These are phyloP conservation scores for Centrocercus urophasianus DNA, from an alignment of 2,113 vertebrate genomes.

Conservation along the genomic window DNA sequence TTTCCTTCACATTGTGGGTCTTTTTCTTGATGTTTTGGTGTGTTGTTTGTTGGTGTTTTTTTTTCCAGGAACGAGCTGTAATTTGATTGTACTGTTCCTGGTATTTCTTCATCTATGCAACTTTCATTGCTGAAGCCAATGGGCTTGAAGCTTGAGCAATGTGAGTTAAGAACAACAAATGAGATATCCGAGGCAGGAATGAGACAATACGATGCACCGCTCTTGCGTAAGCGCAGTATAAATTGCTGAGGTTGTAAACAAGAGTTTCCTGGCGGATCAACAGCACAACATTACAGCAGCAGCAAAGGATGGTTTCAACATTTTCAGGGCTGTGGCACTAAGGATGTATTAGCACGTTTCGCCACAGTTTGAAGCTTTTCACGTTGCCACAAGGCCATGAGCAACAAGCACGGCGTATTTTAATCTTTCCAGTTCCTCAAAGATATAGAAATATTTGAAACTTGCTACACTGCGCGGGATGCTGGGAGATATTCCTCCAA, in stretches of 20 bases:
- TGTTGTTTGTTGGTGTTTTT: accelerated
- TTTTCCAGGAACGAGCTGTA: not conserved
- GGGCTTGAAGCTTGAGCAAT: constrained; percentile 24
- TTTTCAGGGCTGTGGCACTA: not conserved
- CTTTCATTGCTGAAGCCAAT: not conserved
- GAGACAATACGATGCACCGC: not conserved
- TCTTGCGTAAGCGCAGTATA: constrained; percentile 23
- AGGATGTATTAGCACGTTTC: not conserved
- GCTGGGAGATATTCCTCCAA: not conserved
- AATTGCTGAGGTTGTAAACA: constrained; percentile 21
- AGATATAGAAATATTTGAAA: not conserved
- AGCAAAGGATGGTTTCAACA: not conserved
- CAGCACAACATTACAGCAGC: not conserved
- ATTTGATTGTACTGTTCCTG: not conserved
- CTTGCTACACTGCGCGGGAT: not conserved
- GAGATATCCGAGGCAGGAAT: constrained; percentile 3
- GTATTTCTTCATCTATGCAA: constrained; percentile 13
- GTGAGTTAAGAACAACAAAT: not conserved
- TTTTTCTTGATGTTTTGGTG: too few relatives aligned
- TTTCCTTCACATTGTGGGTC: not conserved
- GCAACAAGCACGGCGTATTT: not conserved
- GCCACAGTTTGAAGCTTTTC: not conserved
- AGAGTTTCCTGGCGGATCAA: not conserved
- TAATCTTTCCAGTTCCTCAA: not conserved
- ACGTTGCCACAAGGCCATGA: not conserved